Evolutionary conservation across 2,888 invertebrate genomes (phyloP), one percentile per base, ranked within the genome.

Genomic region (Meteorus colon): DNA sequence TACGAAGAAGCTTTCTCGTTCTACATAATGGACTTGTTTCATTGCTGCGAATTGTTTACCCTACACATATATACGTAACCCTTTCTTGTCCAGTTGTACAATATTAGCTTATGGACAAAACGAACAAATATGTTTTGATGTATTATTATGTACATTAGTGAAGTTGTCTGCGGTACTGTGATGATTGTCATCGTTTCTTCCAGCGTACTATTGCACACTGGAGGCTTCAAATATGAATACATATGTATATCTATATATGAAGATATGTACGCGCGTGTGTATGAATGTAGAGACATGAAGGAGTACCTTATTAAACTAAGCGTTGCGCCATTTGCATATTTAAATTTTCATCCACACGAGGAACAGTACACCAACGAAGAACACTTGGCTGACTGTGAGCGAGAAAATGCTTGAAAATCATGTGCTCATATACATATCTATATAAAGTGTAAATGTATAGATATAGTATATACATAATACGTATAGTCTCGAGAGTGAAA

Each of bases 251-350:
- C 16, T 6, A 12, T 29, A n/a, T 48, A 27, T 16, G 51, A 14
- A 27, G 4, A 41, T 10, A 41, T 1, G 41, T 41, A 41, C 41
- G 12, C 8, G 41, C 8, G 12, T 59, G 66, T 76, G 77, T 74
- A 27, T 14, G 19, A 16, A 72, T 27, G 29, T 45, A 62, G 16
- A 41, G 71, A 77, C 77, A 75, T 79, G 80, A 80, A 81, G 75
- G 78, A 80, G 77, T 80, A 80, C 74, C 81, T 84, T 83, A 84
- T 83, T 83, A 84, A 83, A 80, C 82, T 76, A 74, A 80, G 78
- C 82, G 80, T 78, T 78, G 68, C 65, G 71, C 62, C 76, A 83
- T 83, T 84, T 83, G 79, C 83, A 83, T 84, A 84, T 82, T 83
- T 83, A 81, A 83, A 81, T 83, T 83, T 80, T 68, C 75, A 82